Conservation (phyloP, 2,113 vertebrate species). For the Dolichotis patagonum region DNA sequence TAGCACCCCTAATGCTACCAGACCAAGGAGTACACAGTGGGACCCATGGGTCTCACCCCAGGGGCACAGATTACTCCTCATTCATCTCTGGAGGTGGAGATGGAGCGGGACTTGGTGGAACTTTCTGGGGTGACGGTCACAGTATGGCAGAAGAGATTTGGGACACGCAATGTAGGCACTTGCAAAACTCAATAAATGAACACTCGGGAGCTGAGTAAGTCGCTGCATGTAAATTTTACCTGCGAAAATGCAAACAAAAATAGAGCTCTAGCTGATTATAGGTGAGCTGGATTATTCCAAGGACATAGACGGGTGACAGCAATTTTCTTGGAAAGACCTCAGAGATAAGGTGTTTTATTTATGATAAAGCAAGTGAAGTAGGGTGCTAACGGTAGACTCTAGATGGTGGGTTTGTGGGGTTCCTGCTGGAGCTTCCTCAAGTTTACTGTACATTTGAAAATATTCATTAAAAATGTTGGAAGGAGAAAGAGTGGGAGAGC, state of each 20-base stretch:
- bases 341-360: background rate
- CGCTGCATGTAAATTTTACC: background rate
- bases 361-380: no score
- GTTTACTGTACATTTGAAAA: background rate
- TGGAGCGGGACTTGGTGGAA: background rate
- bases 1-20: background rate
- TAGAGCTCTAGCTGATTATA: background rate
- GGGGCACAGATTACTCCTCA: background rate
- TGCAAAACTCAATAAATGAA: background rate
- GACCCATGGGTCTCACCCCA: background rate
- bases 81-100: background rate
- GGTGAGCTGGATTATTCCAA: background rate
- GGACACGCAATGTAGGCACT: background rate
- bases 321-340: background rate
- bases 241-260: background rate
- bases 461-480: background rate
- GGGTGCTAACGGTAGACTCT: background rate
- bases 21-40: background rate
- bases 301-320: background rate
- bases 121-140: background rate
- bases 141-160: background rate
- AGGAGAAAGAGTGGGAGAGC: no score
- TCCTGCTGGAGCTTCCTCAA: background rate
- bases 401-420: rapidly evolving
- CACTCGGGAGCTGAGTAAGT: background rate